phyloP scores from a whole-genome alignment of 2,113 vertebrate species.

The Pollachius pollachius region DNA sequence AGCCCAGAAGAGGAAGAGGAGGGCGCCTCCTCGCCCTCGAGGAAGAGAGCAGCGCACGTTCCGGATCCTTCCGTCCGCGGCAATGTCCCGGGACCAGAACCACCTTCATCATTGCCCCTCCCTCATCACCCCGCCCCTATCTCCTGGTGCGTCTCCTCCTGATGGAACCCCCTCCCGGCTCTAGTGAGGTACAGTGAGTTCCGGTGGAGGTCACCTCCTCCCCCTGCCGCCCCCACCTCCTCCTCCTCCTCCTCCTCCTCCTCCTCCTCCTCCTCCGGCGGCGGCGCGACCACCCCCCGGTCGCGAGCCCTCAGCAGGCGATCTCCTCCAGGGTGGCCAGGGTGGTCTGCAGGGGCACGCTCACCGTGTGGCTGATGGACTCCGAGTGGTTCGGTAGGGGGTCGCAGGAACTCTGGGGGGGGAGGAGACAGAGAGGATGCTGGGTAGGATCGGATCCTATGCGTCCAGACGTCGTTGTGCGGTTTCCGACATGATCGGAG shows the following conservation, averaged over 20 bases:
- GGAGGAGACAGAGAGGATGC: not conserved
- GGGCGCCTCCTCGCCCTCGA: not conserved
- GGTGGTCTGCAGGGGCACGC: conserved; percentile 89
- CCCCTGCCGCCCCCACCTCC: conserved; percentile 52
- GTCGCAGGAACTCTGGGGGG: conserved; percentile 89
- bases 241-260: conserved; percentile 25
- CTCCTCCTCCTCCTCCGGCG: conserved; percentile 26
- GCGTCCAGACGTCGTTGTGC: no score
- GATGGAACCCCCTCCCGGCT: not conserved
- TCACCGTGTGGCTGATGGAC: conserved; percentile 96
- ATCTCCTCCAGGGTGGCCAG: conserved; percentile 94
- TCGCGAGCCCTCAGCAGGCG: conserved; percentile 85
- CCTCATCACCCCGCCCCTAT: conserved; percentile 22
- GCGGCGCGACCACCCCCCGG: not conserved
- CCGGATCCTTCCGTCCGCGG: no score
- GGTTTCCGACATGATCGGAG: no score
- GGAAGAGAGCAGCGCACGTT: no score
- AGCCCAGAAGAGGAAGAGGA: conserved; percentile 34
- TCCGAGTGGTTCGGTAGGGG: conserved; percentile 93
- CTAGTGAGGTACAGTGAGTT: not conserved
- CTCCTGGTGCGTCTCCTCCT: not conserved
- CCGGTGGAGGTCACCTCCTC: not conserved
- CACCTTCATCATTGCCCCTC: conserved; percentile 28
- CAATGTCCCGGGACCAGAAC: no score
- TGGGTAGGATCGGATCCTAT: no score